Conservation (phyloP, 2,113 vertebrate species). For the Gallinago undulata region DNA sequence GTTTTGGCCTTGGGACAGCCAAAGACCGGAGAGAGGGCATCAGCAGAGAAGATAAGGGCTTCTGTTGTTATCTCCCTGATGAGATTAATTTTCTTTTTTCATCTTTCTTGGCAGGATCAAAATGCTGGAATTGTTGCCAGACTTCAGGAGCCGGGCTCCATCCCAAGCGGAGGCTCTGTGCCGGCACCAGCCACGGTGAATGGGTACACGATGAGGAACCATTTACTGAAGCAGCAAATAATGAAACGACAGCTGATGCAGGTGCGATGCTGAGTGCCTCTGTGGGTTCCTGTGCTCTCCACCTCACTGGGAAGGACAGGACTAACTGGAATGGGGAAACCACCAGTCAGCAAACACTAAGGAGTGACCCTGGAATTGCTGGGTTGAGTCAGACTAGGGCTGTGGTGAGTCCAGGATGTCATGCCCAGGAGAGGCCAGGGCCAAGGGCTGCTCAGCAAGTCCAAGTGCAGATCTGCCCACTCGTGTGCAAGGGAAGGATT, state of each 20-base stretch:
- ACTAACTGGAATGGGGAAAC: conserved; percentile 15
- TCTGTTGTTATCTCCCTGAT: conserved; percentile 22
- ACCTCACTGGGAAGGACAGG: neutral
- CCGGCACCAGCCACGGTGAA: conserved; percentile 56
- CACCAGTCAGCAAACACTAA: neutral
- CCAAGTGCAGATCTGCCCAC: neutral
- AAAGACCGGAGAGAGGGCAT: neutral
- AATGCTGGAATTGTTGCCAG: conserved; percentile 73
- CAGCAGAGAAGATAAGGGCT: neutral
- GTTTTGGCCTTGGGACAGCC: conserved; percentile 2
- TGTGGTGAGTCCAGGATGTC: neutral
- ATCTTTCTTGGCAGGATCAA: conserved; percentile 72
- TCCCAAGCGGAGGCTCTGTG: conserved; percentile 50
- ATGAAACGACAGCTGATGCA: conserved; percentile 72
- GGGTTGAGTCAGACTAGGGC: conserved; percentile 17
- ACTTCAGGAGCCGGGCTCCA: conserved; percentile 73
- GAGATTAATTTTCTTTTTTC: conserved; percentile 50
- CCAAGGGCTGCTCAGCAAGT: neutral
- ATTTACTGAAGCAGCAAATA: conserved; percentile 78
- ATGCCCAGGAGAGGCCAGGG: neutral
- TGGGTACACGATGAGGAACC: conserved; percentile 73
- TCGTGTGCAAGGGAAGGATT: neutral
- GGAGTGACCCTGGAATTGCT: neutral
- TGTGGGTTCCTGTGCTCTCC: neutral
- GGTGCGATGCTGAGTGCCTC: neutral